These are phyloP conservation scores for Lepidurus couesii DNA, from an alignment of 1,140 invertebrate species.

Conservation along the genomic window DNA sequence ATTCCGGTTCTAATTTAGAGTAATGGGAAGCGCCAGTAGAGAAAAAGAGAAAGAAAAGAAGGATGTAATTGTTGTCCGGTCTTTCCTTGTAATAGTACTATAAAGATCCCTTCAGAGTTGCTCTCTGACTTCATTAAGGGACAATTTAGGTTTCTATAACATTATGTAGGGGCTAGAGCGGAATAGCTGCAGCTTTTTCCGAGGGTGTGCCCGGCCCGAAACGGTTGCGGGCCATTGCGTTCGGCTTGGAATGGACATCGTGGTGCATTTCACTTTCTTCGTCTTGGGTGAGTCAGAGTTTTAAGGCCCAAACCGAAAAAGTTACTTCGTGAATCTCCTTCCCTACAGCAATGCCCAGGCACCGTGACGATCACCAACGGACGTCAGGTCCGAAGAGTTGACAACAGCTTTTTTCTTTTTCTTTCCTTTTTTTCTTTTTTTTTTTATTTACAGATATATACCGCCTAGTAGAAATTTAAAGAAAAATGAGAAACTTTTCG, in stretches of 20 bases:
- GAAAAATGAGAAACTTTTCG: not conserved
- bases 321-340: not conserved
- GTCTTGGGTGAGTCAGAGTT: not conserved
- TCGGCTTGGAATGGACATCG: constrained; percentile 18
- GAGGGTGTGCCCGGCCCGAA: not conserved
- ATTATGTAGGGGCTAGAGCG: not conserved
- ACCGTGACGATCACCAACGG: constrained; percentile 6
- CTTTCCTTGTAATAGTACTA: not conserved
- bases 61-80: constrained; percentile 3
- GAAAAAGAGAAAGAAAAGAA: not conserved
- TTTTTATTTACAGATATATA: not conserved
- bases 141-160: constrained; percentile 15
- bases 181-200: constrained; percentile 5
- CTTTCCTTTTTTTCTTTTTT: not conserved
- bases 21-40: not conserved
- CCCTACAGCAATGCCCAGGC: not conserved
- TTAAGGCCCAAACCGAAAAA: not conserved
- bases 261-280: constrained; percentile 10
- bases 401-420: not conserved
- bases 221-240: constrained; percentile 16
- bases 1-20: constrained; percentile 16
- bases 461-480: not conserved
- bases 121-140: constrained; percentile 8
- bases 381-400: not conserved
- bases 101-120: not conserved